Base-by-base conservation (phyloP, 64 coral and sea anemone genomes). In the Pocillopora damicornis region DNA sequence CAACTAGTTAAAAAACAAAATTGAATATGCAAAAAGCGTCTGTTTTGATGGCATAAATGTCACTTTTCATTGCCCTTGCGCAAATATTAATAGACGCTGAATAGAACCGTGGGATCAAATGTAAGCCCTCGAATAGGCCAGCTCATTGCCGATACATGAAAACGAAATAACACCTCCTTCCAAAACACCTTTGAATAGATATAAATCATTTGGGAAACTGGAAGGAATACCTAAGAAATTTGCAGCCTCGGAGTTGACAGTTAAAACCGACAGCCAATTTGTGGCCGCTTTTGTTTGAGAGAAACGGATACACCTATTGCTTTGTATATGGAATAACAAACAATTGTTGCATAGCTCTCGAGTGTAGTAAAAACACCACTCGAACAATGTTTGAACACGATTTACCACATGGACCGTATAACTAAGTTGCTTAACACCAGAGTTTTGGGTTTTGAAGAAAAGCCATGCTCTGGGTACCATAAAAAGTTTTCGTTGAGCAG, bases 1-100 rank as follows among this genome's bases (percentile, higher is more conserved):
- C 81, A 85, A 71, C 71, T 71, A 17, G 23, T 66, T 71, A 45
- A 57, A 56, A 35, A 11, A 57, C 35, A 56, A 85, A 82, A 85
- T 85, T 69, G 81, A 72, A 72, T 85, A 85, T 72, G 81, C 81
- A 85, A 85, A 85, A 85, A 72, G 64, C 36, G 42, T 71, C 37
- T 18, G 20, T 71, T 42, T 58, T 72, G 37, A 85, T 72, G 12
- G 81, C 42, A 72, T 85, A 85, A 85, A 85, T 57, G 81, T 85
- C 81, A 85, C 15, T 68, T 20, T 18, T 85, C 64, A 85, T 72
- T 58, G 37, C 35, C 13, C 51, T 66, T 71, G 42, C 26, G 15
- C 37, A 85, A 85, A 72, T 45, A 72, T 72, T 26, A 85, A 85
- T 68, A 72, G 81, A n/a, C 51, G 81, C n/a, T 56, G 80, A 22